Conservation (phyloP, 2,888 invertebrate species). For the Globia sparganii region DNA sequence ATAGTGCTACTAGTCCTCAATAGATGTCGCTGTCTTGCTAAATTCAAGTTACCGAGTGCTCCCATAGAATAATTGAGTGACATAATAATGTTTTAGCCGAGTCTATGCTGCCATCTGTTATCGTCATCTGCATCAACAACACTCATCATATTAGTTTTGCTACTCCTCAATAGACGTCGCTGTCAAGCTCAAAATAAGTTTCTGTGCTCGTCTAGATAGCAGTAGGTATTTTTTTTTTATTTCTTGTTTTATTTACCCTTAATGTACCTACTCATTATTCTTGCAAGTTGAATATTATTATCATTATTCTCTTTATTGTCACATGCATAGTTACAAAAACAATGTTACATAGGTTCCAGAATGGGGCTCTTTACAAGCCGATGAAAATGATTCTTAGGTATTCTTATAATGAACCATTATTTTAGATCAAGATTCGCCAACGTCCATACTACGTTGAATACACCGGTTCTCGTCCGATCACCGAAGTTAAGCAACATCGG, state of each 20-base stretch:
- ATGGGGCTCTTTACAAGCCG: neutral
- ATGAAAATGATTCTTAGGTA: neutral
- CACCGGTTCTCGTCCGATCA: conserved; percentile 88
- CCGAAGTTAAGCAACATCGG: conserved; percentile 87
- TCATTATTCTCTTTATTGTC: neutral
- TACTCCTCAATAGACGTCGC: neutral
- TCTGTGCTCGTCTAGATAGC: neutral
- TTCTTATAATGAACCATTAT: neutral
- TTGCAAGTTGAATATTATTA: neutral
- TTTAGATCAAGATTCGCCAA: neutral
- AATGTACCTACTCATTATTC: too few relatives aligned
- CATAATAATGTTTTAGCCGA: too few relatives aligned
- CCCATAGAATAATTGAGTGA: too few relatives aligned
- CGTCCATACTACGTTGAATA: conserved; percentile 74
- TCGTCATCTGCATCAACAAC: neutral
- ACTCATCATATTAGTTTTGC: neutral
- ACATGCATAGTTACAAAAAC: neutral
- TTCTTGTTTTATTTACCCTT: neutral
- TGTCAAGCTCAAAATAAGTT: neutral
- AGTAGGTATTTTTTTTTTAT: neutral
- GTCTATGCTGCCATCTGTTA: neutral
- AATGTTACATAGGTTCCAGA: neutral
- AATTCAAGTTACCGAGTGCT: too few relatives aligned
- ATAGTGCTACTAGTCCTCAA: too few relatives aligned
- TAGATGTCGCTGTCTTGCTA: too few relatives aligned